phyloP scores from a whole-genome alignment of 2,888 invertebrate species.

The Tetragnatha montana region DNA sequence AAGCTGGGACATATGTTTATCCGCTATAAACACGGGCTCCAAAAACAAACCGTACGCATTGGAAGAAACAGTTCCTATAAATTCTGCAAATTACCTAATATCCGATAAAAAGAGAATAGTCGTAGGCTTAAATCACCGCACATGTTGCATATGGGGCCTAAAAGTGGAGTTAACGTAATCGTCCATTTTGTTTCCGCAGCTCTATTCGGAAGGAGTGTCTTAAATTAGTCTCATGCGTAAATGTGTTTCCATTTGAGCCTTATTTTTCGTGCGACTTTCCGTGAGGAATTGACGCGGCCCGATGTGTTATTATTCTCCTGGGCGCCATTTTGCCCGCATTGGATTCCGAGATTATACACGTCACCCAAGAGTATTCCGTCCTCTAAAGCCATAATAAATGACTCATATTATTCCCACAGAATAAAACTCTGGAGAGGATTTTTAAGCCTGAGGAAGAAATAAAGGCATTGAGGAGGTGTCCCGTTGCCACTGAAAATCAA shows the following conservation, averaged over 20 bases:
- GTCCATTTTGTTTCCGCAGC: too few relatives aligned
- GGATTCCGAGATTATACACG: background rate
- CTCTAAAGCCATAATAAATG: background rate
- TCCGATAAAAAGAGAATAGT: too few relatives aligned
- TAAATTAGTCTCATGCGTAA: background rate
- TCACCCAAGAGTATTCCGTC: background rate
- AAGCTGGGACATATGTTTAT: too few relatives aligned
- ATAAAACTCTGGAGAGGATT: background rate
- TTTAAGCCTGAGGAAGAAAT: background rate
- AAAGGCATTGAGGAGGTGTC: background rate
- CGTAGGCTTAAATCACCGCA: too few relatives aligned
- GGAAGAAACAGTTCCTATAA: too few relatives aligned
- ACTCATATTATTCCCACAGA: background rate
- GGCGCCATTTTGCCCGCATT: background rate
- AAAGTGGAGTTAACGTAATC: too few relatives aligned
- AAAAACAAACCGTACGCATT: too few relatives aligned
- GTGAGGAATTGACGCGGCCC: background rate
- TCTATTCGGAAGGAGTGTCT: background rate
- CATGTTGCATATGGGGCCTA: too few relatives aligned
- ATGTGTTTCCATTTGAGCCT: background rate
- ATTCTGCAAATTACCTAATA: too few relatives aligned
- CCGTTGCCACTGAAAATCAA: background rate
- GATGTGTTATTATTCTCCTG: background rate
- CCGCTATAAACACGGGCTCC: too few relatives aligned
- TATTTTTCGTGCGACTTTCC: background rate